phyloP scores from a whole-genome alignment of 2,113 vertebrate species.

The Datnioides undecimradiatus region DNA sequence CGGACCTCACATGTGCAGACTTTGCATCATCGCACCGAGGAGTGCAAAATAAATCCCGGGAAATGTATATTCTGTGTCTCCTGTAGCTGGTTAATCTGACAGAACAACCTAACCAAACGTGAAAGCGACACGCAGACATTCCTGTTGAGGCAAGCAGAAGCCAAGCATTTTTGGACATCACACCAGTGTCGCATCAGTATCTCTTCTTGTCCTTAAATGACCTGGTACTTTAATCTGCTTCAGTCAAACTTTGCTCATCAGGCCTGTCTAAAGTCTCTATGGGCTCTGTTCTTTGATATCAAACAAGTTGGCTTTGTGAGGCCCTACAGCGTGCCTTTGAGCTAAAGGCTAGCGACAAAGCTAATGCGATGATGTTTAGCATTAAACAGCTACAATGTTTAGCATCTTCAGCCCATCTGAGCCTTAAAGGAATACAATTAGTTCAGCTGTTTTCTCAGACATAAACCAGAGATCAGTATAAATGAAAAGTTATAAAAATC shows the following conservation, averaged over 20 bases:
- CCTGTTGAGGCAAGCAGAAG: neutral
- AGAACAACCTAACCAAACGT: neutral
- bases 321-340: neutral
- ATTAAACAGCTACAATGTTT: no score
- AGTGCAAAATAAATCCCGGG: constrained; percentile 3
- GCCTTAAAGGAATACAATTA: no score
- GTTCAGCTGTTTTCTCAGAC: no score
- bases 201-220: neutral
- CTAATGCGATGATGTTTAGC: neutral
- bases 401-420: no score
- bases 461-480: no score
- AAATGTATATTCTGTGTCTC: neutral
- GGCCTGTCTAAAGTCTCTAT: neutral
- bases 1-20: neutral
- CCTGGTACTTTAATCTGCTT: neutral
- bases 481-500: no score
- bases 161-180: constrained; percentile 15
- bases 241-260: neutral
- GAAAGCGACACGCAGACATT: neutral
- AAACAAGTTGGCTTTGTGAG: no score
- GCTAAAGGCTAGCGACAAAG: no score
- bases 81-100: constrained; percentile 28
- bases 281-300: neutral
- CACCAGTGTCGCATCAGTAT: neutral
- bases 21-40: neutral